Evolutionary conservation across 1,140 invertebrate genomes (phyloP).

Genomic region (Drosophila parabipectinata): DNA sequence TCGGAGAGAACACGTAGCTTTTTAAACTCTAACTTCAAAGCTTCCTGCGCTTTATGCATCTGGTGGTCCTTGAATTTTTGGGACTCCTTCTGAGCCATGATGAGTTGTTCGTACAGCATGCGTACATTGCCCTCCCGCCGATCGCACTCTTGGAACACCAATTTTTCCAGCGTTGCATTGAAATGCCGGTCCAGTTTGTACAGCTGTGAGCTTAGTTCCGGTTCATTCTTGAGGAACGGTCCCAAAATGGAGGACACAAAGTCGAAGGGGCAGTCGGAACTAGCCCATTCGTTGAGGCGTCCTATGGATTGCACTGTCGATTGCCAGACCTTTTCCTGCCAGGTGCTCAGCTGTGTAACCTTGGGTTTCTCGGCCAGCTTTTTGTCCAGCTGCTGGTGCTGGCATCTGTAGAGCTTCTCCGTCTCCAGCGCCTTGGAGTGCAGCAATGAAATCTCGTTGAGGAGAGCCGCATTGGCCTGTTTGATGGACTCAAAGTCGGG

Average conservation of each 20-base stretch:
- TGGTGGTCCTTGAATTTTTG: slow-evolving; percentile 15
- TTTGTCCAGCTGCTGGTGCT: background rate
- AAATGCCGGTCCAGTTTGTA: slow-evolving; percentile 44
- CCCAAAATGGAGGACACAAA: slow-evolving; percentile 43
- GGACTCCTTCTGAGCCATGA: slow-evolving; percentile 31
- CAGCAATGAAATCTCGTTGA: slow-evolving; percentile 29
- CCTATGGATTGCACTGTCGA: slow-evolving; percentile 24
- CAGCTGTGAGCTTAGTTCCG: slow-evolving; percentile 11
- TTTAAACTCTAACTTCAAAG: slow-evolving; percentile 4
- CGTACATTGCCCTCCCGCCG: slow-evolving; percentile 43
- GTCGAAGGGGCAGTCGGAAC: slow-evolving; percentile 8
- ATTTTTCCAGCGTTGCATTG: slow-evolving; percentile 24
- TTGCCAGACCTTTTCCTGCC: slow-evolving; percentile 11
- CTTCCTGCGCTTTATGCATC: background rate
- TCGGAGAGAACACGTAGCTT: background rate
- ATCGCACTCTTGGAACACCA: slow-evolving; percentile 36
- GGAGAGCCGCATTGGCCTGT: slow-evolving; percentile 17
- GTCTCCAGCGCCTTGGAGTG: slow-evolving; percentile 12
- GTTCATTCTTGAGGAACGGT: slow-evolving; percentile 26
- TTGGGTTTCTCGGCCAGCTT: background rate
- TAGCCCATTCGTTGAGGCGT: slow-evolving; percentile 36
- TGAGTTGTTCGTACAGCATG: slow-evolving; percentile 46
- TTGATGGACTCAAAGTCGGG: background rate
- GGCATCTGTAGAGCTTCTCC: slow-evolving; percentile 3
- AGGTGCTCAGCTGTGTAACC: background rate